These are phyloP conservation scores for Actinia equina DNA, from an alignment of 64 coral and sea anemone species.

Conservation along the genomic window DNA sequence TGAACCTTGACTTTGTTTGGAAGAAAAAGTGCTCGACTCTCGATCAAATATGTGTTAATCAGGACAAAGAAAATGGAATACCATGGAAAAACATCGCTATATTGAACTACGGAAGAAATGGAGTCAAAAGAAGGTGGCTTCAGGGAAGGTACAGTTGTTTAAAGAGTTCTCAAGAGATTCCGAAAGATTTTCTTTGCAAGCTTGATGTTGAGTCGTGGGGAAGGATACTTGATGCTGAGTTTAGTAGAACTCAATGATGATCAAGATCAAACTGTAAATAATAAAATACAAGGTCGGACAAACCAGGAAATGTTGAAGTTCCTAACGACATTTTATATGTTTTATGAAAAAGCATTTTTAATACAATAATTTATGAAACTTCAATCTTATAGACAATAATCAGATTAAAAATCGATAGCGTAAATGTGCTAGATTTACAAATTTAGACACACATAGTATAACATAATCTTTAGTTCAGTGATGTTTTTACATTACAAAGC, in stretches of 20 bases:
- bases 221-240: constrained; percentile 74
- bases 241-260: constrained; percentile 23
- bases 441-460: too few relatives aligned
- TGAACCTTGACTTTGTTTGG: constrained; percentile 69
- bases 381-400: not conserved
- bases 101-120: constrained; percentile 65
- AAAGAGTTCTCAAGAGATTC: constrained; percentile 57
- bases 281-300: not conserved
- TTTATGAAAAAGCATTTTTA: not conserved
- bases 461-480: too few relatives aligned
- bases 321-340: not conserved
- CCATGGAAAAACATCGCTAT: constrained; percentile 65
- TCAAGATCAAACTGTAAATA: not conserved
- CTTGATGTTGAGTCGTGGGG: constrained; percentile 76
- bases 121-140: constrained; percentile 66
- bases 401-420: not conserved
- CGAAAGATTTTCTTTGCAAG: constrained; percentile 58
- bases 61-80: constrained; percentile 45
- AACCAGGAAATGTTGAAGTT: not conserved
- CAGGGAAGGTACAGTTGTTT: constrained; percentile 59
- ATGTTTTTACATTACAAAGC: too few relatives aligned
- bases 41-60: constrained; percentile 39
- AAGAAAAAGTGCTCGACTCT: constrained; percentile 44
- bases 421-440: not conserved
- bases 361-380: not conserved